phyloP scores from a whole-genome alignment of 2,888 invertebrate species.

The Cataglyphis albicans region DNA sequence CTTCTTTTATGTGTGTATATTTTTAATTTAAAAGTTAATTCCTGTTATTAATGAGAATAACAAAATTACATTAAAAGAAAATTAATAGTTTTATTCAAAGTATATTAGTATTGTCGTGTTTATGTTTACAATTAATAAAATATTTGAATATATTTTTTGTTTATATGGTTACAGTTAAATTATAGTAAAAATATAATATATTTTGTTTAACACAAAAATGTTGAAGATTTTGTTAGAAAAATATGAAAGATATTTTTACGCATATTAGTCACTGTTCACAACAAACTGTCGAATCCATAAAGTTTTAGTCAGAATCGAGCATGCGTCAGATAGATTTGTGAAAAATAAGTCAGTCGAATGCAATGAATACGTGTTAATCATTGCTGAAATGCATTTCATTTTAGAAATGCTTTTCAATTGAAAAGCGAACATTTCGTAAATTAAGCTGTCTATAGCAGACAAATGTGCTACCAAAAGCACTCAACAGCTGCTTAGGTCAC shows the following conservation, averaged over 20 bases:
- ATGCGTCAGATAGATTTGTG: not conserved
- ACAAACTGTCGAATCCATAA: slow-evolving; percentile 4
- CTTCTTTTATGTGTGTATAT: not conserved
- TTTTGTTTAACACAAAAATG: not conserved
- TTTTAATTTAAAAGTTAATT: not conserved
- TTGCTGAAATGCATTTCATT: slow-evolving; percentile 34
- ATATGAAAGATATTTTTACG: not conserved
- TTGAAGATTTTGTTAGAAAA: not conserved
- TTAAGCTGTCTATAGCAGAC: slow-evolving; percentile 19
- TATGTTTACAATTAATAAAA: not conserved
- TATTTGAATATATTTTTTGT: not conserved
- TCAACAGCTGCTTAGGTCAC: slow-evolving; percentile 19
- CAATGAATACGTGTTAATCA: slow-evolving; percentile 34
- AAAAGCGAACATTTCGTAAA: slow-evolving; percentile 37
- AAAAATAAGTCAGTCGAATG: slow-evolving; percentile 18
- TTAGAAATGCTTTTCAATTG: slow-evolving; percentile 29
- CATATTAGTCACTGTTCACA: not conserved
- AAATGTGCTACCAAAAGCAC: slow-evolving; percentile 14
- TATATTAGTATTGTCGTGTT: not conserved
- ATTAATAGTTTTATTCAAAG: not conserved
- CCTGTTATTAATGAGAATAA: not conserved
- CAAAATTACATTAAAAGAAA: not conserved
- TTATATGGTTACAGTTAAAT: not conserved
- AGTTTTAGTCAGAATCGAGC: slow-evolving; percentile 1
- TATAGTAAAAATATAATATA: not conserved